Percentiles rank a stretch among this genome's conserved stretches.
Conservation (phyloP, 1,140 invertebrate genomes). For the Heliconius melpomene region DNA sequence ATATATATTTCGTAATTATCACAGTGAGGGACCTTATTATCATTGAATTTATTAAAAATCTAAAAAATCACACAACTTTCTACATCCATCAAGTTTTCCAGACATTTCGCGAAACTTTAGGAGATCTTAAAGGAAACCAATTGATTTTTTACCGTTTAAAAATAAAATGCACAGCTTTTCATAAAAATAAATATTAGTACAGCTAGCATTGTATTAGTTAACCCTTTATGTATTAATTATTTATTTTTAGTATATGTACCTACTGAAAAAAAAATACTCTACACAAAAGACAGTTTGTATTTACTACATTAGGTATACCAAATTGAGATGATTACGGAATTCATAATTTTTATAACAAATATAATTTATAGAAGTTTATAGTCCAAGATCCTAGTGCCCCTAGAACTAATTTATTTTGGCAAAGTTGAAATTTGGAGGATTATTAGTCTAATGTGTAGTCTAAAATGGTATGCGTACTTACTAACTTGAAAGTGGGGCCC, state of each 20-base stretch:
- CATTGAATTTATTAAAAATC: background rate
- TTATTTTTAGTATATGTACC: background rate
- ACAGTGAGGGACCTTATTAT: slow-evolving; percentile 12
- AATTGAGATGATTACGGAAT: slow-evolving; percentile 9
- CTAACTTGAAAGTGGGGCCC: too few relatives aligned
- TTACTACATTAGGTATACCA: background rate
- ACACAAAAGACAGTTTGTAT: background rate
- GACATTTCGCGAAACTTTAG: too few relatives aligned
- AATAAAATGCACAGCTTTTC: background rate
- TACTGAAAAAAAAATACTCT: background rate
- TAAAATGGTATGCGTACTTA: too few relatives aligned
- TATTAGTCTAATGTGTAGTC: too few relatives aligned
- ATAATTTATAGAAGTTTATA: background rate
- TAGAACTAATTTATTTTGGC: too few relatives aligned
- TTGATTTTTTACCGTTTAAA: background rate
- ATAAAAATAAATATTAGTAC: background rate
- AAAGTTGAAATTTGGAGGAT: too few relatives aligned
- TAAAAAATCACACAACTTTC: too few relatives aligned
- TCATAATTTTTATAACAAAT: background rate
- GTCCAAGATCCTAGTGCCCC: too few relatives aligned
- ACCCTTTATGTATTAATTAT: too few relatives aligned
- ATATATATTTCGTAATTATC: slow-evolving; percentile 33
- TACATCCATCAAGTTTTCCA: too few relatives aligned
- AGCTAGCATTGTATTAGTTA: background rate
- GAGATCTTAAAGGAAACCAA: too few relatives aligned